phyloP scores from a whole-genome alignment of 2,797 vertebrate species.

The Gobio occitaniae region DNA sequence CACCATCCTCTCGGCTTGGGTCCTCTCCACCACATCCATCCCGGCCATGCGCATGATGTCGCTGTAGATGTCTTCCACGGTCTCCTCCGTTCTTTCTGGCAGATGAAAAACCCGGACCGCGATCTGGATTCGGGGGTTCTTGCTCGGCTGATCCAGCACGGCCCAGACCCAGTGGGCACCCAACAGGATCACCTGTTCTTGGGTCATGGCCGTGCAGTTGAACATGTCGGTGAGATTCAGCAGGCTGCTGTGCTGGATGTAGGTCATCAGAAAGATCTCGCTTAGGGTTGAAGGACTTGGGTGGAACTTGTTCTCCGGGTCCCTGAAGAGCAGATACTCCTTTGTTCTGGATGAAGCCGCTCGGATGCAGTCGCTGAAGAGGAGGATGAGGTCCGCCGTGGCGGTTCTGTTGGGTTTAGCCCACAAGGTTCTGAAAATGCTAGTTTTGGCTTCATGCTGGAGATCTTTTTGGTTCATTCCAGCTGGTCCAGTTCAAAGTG shows the following conservation, averaged over 20 bases:
- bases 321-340: conserved; percentile 77
- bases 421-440: conserved; percentile 39
- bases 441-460: conserved; percentile 40
- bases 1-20: conserved; percentile 71
- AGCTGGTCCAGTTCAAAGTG: conserved; percentile 53
- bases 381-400: conserved; percentile 58
- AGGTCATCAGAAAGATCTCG: conserved; percentile 81
- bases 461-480: conserved; percentile 51
- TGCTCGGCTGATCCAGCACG: conserved; percentile 70
- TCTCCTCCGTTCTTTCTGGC: conserved; percentile 44
- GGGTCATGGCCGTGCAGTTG: conserved; percentile 79
- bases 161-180: conserved; percentile 83
- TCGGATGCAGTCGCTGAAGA: conserved; percentile 73
- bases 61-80: conserved; percentile 48
- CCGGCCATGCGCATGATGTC: conserved; percentile 72
- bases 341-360: conserved; percentile 70
- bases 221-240: conserved; percentile 70
- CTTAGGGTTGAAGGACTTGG: conserved; percentile 66
- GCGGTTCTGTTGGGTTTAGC: conserved; percentile 48
- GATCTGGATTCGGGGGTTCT: conserved; percentile 77
- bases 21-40: conserved; percentile 65
- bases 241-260: conserved; percentile 73
- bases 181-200: conserved; percentile 75
- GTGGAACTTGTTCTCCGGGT: conserved; percentile 75
- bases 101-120: conserved; percentile 74